Evolutionary conservation across 2,888 invertebrate genomes (phyloP).

Genomic region (Caenorhabditis sulstoni): DNA sequence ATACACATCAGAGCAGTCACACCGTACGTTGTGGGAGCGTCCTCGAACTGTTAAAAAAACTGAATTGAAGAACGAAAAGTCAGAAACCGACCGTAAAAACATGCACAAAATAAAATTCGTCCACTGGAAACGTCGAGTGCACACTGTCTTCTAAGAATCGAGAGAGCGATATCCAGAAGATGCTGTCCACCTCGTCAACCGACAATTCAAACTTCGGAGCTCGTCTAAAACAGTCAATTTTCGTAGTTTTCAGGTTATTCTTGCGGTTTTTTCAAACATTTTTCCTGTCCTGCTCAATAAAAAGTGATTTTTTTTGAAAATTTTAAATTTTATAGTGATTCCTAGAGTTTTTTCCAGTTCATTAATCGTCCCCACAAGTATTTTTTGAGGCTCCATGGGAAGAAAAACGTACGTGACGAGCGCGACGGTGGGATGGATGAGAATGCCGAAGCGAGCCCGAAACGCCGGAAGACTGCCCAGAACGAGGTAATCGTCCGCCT

Average conservation of each 20-base stretch:
- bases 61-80: slow-evolving; percentile 1
- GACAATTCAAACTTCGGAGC: slow-evolving; percentile 35
- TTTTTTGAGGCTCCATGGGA: too few relatives aligned
- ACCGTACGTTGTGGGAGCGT: slow-evolving; percentile 61
- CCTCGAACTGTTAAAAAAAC: slow-evolving; percentile 58
- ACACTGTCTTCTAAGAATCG: slow-evolving; percentile 49
- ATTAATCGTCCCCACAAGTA: too few relatives aligned
- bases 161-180: slow-evolving; percentile 61
- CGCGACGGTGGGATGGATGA: slow-evolving; percentile 67
- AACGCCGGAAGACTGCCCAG: slow-evolving; percentile 66
- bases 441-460: slow-evolving; percentile 63
- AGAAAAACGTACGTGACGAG: slow-evolving; percentile 51
- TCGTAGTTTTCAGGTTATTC: background rate
- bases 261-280: too few relatives aligned
- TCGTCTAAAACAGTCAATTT: slow-evolving; percentile 27
- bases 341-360: too few relatives aligned
- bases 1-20: slow-evolving; percentile 66
- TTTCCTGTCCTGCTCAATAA: too few relatives aligned
- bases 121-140: slow-evolving; percentile 50
- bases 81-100: slow-evolving; percentile 52
- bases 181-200: slow-evolving; percentile 50
- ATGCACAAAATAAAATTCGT: slow-evolving; percentile 57
- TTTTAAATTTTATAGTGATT: too few relatives aligned
- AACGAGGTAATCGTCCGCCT: slow-evolving; percentile 59
- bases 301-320: background rate